Conservation (phyloP, 2,888 invertebrate species). For the Limnephilus marmoratus region DNA sequence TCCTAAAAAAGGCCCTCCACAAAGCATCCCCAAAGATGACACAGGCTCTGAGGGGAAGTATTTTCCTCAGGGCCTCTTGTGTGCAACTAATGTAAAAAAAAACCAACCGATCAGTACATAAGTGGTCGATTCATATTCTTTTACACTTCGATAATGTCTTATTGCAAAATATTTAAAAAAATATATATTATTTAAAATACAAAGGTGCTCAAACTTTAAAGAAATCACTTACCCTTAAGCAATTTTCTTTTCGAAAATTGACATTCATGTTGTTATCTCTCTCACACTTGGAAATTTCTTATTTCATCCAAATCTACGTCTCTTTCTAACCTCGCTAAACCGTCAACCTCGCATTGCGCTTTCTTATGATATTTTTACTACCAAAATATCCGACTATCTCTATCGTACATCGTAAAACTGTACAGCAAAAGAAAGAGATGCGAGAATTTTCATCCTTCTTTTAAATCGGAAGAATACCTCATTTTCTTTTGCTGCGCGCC, state of each 20-base stretch:
- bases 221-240: not conserved
- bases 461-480: slow-evolving; percentile 44
- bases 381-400: slow-evolving; percentile 31
- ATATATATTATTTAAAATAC: not conserved
- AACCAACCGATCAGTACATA: not conserved
- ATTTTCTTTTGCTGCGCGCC: slow-evolving; percentile 43
- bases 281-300: not conserved
- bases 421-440: slow-evolving; percentile 5
- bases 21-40: too few relatives aligned
- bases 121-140: not conserved
- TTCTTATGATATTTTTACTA: slow-evolving; percentile 45
- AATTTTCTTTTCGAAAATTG: not conserved
- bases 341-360: slow-evolving; percentile 33
- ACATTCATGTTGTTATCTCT: not conserved
- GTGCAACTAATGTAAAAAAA: too few relatives aligned
- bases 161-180: not conserved
- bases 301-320: not conserved
- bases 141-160: not conserved
- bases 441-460: slow-evolving; percentile 2
- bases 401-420: not conserved
- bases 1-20: too few relatives aligned
- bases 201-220: not conserved
- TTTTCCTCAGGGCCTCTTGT: too few relatives aligned
- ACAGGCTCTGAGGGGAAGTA: too few relatives aligned
- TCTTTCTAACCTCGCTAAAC: not conserved